Evolutionary conservation across 2,888 invertebrate species (phyloP), one percentile per base, ranked within the genome.

Genomic region (Epicampocera succincta): DNA sequence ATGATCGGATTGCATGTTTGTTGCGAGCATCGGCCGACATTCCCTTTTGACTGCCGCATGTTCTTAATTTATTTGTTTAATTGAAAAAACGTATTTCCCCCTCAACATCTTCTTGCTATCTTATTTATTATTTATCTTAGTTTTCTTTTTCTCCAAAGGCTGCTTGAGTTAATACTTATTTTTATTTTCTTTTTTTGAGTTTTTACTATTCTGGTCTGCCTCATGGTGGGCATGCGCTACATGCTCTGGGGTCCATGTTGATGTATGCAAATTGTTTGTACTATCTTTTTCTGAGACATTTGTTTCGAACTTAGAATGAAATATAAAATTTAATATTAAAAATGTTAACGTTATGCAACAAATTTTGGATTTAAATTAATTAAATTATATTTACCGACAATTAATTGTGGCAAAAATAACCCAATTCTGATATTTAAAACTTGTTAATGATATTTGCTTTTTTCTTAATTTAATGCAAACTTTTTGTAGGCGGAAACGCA

Each of bases 1-100:
- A 84, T 84, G 83, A 84, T 85, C 68, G 69, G 83, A 81, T 85
- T 85, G 83, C 81, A 77, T 84, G 80, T 79, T 83, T 79, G 69
- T 77, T 75, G 69, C 48, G 29, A 68, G 69, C 19, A 69, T 56
- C 44, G 21, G 74, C 58, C 72, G 76, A 69, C 80, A 76, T 77
- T 80, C 52, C 65, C 80, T 83, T 83, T 80, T 83, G 58, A 60
- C 61, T 66, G 79, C 80, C 68, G 80, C 85, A 81, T 84, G 84
- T 84, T 84, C 78, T 83, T 85, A 85, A 88, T 87, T 87, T 87
- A 86, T 90, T 86, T 87, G 86, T 90, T 90, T 90, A 90, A 90
- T 90, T 90, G 89, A 88, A 90, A 78, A 90, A 90, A 87, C 89
- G 86, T 86, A 87, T 87, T 85, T 79, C 80, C 56, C 69, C 66